Conservation (phyloP, 2,888 invertebrate species). For the Ametastegia equiseti region DNA sequence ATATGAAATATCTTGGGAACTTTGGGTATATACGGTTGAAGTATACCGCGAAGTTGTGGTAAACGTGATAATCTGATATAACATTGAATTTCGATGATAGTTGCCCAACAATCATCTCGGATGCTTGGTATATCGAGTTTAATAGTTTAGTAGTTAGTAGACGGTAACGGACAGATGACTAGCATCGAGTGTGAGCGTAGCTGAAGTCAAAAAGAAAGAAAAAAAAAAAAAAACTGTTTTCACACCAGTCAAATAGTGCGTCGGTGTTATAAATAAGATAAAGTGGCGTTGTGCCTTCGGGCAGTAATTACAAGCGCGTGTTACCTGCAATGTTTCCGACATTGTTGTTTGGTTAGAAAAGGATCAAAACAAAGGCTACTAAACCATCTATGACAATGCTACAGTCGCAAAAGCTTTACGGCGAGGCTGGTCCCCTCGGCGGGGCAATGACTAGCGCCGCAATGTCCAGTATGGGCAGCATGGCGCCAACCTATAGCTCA, state of each 20-base stretch:
- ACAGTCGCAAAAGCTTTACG: conserved; percentile 74
- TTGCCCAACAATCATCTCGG: not conserved
- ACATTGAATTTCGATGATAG: too few species aligned
- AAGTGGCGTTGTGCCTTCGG: conserved; percentile 5
- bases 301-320: not conserved
- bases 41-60: not conserved
- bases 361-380: not conserved
- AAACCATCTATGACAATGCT: conserved; percentile 71
- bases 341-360: not conserved
- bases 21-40: not conserved
- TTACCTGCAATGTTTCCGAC: not conserved
- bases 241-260: not conserved
- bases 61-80: too few species aligned
- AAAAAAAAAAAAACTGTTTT: not conserved
- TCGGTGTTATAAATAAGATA: not conserved
- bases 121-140: not conserved
- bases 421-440: conserved; percentile 70
- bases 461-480: conserved; percentile 75
- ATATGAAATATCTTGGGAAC: not conserved
- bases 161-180: not conserved
- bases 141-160: not conserved
- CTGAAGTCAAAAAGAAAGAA: not conserved
- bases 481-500: conserved; percentile 86
- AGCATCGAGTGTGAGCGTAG: not conserved
- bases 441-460: conserved; percentile 71